Conservation (phyloP, 2,888 invertebrate genomes). For the Callinectes sapidus region DNA sequence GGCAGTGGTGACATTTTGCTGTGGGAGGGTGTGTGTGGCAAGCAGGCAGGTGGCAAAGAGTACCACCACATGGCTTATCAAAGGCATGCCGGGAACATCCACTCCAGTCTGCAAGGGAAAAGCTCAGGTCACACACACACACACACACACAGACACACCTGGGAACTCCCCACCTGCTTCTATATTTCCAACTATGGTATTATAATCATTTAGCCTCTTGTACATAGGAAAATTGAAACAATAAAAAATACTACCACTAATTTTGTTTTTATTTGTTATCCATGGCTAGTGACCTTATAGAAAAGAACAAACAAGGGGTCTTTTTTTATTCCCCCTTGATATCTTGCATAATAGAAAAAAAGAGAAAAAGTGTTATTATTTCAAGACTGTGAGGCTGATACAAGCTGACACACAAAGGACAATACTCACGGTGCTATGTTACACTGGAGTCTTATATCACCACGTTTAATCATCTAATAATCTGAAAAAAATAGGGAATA, state of each 20-base stretch:
- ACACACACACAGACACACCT: neutral
- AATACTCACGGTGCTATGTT: constrained; percentile 57
- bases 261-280: no score
- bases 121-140: neutral
- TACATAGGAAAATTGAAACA: no score
- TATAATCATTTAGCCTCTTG: no score
- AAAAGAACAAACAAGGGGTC: no score
- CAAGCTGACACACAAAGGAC: neutral
- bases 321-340: no score
- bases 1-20: constrained; percentile 16
- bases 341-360: no score
- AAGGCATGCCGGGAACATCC: constrained; percentile 60
- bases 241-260: no score
- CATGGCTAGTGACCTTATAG: no score
- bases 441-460: constrained; percentile 51
- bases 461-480: constrained; percentile 55
- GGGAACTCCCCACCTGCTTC: no score
- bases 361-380: no score
- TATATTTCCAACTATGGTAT: no score
- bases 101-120: constrained; percentile 44
- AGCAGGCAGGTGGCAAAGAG: constrained; percentile 47
- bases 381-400: neutral
- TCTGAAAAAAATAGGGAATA: constrained; percentile 31
- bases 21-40: neutral
- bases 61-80: constrained; percentile 50